A percentile compares a stretch with the other conserved stretches of the same genome.
phyloP scores from a whole-genome alignment of 2,797 vertebrate genomes.

The Rhabdomys pumilio region DNA sequence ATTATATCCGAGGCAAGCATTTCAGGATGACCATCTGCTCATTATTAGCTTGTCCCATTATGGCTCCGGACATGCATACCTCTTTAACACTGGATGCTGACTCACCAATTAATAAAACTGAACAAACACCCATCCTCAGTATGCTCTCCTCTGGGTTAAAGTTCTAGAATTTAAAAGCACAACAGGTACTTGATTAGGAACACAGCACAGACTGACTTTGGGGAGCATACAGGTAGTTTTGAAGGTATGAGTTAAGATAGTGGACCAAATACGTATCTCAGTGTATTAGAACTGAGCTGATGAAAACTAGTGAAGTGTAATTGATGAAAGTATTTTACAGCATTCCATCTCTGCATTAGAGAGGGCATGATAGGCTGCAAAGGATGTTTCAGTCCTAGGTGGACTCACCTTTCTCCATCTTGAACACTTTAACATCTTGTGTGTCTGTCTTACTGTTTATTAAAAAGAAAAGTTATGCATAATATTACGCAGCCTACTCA shows the following conservation, averaged over 20 bases:
- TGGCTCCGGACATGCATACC: not conserved
- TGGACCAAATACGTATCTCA: slow-evolving; percentile 57
- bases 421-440: slow-evolving; percentile 37
- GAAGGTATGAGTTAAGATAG: slow-evolving; percentile 59
- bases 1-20: too few species aligned
- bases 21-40: too few species aligned
- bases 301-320: slow-evolving; percentile 61
- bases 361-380: not conserved
- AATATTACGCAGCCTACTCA: not conserved
- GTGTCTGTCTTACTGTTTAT: slow-evolving; percentile 12
- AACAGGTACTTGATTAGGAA: slow-evolving; percentile 51
- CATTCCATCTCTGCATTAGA: not conserved
- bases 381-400: not conserved
- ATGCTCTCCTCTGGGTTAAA: slow-evolving; percentile 50
- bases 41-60: too few species aligned
- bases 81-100: not conserved
- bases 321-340: slow-evolving; percentile 59
- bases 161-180: slow-evolving; percentile 65
- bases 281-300: slow-evolving; percentile 56
- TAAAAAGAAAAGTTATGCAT: not conserved
- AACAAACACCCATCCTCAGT: not conserved
- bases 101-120: slow-evolving; percentile 9
- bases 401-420: not conserved
- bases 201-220: slow-evolving; percentile 44
- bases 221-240: slow-evolving; percentile 32